These are phyloP conservation scores for Mus musculus DNA, from an alignment of 2,113 vertebrate species.

Conservation along the genomic window DNA sequence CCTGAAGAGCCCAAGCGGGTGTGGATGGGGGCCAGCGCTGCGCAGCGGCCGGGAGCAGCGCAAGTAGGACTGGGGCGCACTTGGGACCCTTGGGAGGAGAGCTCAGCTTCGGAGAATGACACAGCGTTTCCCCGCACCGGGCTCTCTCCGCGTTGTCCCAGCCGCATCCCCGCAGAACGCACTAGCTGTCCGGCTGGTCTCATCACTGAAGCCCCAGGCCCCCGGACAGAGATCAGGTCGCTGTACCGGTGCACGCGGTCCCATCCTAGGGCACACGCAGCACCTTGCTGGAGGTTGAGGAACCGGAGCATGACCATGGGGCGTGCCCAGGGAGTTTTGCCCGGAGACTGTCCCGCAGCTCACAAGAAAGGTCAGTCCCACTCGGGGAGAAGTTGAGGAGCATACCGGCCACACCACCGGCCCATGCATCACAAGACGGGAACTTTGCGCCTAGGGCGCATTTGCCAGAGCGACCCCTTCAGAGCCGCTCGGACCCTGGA, in stretches of 20 bases:
- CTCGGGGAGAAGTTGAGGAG: slow-evolving; percentile 39
- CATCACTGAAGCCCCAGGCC: neutral
- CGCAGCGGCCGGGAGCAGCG: neutral
- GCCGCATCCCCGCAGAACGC: neutral
- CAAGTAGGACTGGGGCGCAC: neutral
- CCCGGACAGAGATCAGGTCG: neutral
- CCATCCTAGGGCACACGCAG: neutral
- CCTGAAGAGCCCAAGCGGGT: neutral
- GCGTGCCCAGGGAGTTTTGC: neutral
- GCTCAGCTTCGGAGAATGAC: slow-evolving; percentile 59
- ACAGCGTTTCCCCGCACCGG: slow-evolving; percentile 72
- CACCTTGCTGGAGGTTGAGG: neutral
- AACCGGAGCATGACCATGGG: neutral
- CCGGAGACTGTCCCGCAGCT: neutral
- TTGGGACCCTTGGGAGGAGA: neutral
- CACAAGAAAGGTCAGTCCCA: neutral
- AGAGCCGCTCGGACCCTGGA: neutral
- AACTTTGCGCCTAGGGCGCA: slow-evolving; percentile 46
- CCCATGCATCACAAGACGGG: neutral
- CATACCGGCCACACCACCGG: neutral
- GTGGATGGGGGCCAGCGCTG: neutral
- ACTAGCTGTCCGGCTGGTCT: neutral
- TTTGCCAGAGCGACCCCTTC: slow-evolving; percentile 17
- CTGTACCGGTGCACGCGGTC: neutral
- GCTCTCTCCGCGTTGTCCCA: slow-evolving; percentile 8